Base-by-base conservation (phyloP, 2,888 invertebrate species). In the Callinectes sapidus region DNA sequence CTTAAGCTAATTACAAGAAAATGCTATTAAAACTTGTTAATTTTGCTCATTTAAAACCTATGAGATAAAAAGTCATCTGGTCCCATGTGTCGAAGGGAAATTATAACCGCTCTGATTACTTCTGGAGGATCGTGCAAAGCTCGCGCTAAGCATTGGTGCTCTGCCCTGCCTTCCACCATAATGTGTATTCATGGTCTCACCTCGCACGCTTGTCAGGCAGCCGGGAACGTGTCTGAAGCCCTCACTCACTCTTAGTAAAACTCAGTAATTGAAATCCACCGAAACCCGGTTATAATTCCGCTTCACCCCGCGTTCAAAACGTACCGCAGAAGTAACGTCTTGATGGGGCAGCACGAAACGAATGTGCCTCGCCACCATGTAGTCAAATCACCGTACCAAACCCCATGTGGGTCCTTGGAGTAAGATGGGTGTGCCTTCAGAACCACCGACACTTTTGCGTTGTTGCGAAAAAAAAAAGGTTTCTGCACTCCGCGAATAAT, bases 1-100 rank as follows among this genome's bases (percentile, higher is more conserved):
- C 35, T 81, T n/a, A 81, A 71, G 32, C 35, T 81, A 81, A 81
- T 81, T 81, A 81, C 81, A 81, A 16, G 81, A 81, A 81, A 81
- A 35, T 35, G 18, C 35, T 28, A 81, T 81, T 81, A 35, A 18
- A 16, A 35, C 35, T 16, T 81, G 35, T 32, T 81, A 2, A 35
- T 1, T 13, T 35, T 35, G 81, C 1, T 81, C 2, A 14, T 81
- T 1, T 35, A 28, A 71, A 71, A 28, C 28, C 10, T 10, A 8
- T 71, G 3, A 71, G 71, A 71, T 71, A 71, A 71, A 28, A 71
- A 28, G 28, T 71, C n/a, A 28, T 28, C 10, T 28, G 23, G 71
- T 10, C n/a, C 28, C 28, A 71, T 28, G 71, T 28, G 71, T 71
- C 1, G 28, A 71, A n/a, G n/a, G n/a, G n/a, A n/a, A n/a, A n/a